Evolutionary conservation across 2,888 invertebrate genomes (phyloP).

Genomic region (Leistus spinibarbis): DNA sequence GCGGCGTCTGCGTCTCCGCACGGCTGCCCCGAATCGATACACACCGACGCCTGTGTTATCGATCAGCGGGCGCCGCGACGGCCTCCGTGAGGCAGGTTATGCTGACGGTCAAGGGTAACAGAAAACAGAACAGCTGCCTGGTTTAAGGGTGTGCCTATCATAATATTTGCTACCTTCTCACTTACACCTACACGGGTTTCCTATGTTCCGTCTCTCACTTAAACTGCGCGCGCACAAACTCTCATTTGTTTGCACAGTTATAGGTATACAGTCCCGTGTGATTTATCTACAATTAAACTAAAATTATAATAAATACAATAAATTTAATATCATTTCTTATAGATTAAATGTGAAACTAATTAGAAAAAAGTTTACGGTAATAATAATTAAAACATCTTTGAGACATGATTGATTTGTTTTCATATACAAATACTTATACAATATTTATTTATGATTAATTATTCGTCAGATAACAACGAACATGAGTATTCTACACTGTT

Average conservation of each 20-base stretch:
- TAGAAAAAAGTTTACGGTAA: background rate
- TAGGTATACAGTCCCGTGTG: background rate
- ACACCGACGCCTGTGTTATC: constrained; percentile 11
- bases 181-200: too few relatives aligned
- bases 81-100: constrained; percentile 57
- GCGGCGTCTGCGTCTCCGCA: background rate
- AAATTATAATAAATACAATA: too few relatives aligned
- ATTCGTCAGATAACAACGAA: background rate
- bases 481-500: background rate
- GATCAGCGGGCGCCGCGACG: constrained; percentile 43
- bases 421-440: background rate
- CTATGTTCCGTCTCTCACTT: too few relatives aligned
- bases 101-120: constrained; percentile 55
- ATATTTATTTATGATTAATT: background rate
- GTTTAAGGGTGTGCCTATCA: background rate
- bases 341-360: background rate
- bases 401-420: background rate
- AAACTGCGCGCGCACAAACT: background rate
- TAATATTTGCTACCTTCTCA: background rate
- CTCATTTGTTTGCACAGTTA: background rate
- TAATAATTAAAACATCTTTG: background rate
- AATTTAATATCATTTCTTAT: too few relatives aligned
- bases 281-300: background rate
- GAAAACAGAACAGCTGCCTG: background rate
- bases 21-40: background rate